Base-by-base conservation (phyloP, 2,888 invertebrate genomes). In the Drosophila hamatofila region DNA sequence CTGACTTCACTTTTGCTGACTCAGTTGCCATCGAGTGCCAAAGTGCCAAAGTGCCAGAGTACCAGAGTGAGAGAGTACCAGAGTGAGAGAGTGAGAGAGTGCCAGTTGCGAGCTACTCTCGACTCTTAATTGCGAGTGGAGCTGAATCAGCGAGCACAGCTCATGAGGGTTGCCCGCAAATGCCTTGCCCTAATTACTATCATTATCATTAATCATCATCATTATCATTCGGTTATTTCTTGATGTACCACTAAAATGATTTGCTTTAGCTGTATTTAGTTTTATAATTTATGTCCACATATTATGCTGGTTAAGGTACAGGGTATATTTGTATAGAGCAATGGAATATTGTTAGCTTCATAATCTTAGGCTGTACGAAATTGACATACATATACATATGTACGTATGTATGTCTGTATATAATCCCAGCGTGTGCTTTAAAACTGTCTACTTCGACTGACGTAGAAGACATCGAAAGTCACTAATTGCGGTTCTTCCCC, bases 1-100 rank as follows among this genome's bases (percentile, higher is more conserved):
- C 52, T 49, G 48, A 61, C 52, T 69, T 62, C 6, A 54, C 48
- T 78, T 81, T 55, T 69, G 82, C 79, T 75, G 68, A 72, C 64
- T 78, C 82, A 80, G 78, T 33, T 37, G 61, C 21, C 37, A 56
- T 11, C 18, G 41, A 52, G 61, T 71, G 62, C 37, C 46, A 59
- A 23, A 57, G 41, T 23, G 46, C 48, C 11, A 2, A 7, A 7
- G n/a, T n/a, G n/a, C n/a, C n/a, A n/a, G n/a, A n/a, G n/a, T n/a
- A n/a, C n/a, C n/a, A n/a, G n/a, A n/a, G n/a, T n/a, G n/a, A n/a
- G n/a, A n/a, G n/a, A n/a, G n/a, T n/a, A n/a, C n/a, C n/a, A n/a
- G n/a, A n/a, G n/a, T n/a, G n/a, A n/a, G n/a, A n/a, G n/a, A n/a
- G n/a, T n/a, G n/a, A n/a, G n/a, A n/a, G n/a, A n/a, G n/a, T 42